Conservation (phyloP, 2,113 vertebrate genomes). For the Cygnus buccinator region DNA sequence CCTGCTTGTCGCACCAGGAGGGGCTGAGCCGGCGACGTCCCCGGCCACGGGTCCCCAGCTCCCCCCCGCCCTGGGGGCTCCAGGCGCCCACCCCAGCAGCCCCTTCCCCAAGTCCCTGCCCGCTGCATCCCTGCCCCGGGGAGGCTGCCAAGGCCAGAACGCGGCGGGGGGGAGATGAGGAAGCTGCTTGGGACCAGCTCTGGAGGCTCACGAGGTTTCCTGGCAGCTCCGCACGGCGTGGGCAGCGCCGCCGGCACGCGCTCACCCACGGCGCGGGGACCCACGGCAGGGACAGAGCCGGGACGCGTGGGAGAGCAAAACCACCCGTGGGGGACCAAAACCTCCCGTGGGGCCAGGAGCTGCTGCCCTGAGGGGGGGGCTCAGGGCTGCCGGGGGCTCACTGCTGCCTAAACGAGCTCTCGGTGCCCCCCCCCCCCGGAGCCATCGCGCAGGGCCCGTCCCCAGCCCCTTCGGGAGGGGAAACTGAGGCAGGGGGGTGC, state of each 20-base stretch:
- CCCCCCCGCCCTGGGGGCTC: rapidly evolving
- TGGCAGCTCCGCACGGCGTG: background rate
- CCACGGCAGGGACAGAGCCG: background rate
- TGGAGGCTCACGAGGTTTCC: background rate
- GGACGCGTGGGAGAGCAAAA: background rate
- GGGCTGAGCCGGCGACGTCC: background rate
- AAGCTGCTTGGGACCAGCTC: background rate
- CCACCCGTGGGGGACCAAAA: background rate
- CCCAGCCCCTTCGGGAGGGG: background rate
- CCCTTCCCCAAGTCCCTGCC: background rate
- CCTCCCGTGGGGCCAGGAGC: too few relatives aligned
- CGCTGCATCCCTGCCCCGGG: rapidly evolving
- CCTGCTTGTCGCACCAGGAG: background rate
- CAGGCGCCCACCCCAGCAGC: rapidly evolving
- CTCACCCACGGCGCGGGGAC: background rate
- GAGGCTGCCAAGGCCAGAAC: background rate
- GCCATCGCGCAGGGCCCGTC: background rate
- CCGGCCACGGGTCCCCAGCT: background rate
- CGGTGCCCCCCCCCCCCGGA: background rate
- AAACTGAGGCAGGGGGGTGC: conserved; percentile 34
- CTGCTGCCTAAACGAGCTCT: background rate
- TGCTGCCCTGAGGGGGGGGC: background rate
- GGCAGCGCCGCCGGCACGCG: background rate
- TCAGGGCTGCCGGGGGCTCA: background rate
- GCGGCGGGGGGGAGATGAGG: background rate